These are phyloP conservation scores for Synanthedon myopaeformis DNA, from an alignment of 2,888 invertebrate genomes.

Conservation along the genomic window DNA sequence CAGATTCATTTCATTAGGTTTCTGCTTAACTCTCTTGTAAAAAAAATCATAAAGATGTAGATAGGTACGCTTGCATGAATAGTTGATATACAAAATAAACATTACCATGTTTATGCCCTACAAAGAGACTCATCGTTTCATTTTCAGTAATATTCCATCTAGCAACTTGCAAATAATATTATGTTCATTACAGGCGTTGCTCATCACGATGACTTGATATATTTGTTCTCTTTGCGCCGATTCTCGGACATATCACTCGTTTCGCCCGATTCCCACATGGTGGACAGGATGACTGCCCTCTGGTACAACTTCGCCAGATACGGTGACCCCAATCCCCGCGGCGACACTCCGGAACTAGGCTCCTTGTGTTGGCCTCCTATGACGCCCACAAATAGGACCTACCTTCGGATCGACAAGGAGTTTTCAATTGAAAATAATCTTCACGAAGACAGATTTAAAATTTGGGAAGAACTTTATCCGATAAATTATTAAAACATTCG, in stretches of 20 bases:
- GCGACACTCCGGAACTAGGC: constrained; percentile 16
- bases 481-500: constrained; percentile 19
- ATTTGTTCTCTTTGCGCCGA: constrained; percentile 48
- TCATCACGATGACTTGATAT: constrained; percentile 63
- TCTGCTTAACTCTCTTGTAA: too few species aligned
- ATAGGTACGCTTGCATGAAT: too few species aligned
- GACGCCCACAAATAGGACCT: constrained; percentile 22
- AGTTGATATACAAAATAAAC: too few species aligned
- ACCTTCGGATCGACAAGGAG: constrained; percentile 22
- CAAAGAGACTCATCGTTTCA: too few species aligned
- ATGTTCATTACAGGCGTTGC: constrained; percentile 29
- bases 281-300: constrained; percentile 47
- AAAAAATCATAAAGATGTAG: too few species aligned
- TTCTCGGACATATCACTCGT: constrained; percentile 39
- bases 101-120: too few species aligned
- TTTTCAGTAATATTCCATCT: too few species aligned
- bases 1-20: too few species aligned
- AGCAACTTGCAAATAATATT: too few species aligned
- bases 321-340: constrained; percentile 40
- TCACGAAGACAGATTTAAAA: constrained; percentile 24
- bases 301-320: constrained; percentile 59
- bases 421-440: constrained; percentile 24
- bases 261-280: constrained; percentile 44
- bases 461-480: constrained; percentile 44
- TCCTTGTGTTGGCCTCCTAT: constrained; percentile 29